These are phyloP conservation scores for Tineola bisselliella DNA, from an alignment of 2,888 invertebrate genomes.

Conservation along the genomic window DNA sequence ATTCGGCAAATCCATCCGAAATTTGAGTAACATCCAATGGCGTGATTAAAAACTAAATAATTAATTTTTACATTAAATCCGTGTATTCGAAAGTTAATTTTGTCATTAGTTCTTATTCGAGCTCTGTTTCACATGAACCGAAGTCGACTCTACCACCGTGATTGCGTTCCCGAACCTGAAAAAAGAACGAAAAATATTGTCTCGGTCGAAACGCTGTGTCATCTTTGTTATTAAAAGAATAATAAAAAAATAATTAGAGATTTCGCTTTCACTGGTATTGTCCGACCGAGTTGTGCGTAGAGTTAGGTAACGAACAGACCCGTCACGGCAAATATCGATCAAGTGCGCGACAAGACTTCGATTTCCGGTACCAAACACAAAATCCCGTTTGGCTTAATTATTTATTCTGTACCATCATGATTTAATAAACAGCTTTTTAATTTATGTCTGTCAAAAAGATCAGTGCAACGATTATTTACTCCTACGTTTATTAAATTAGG, in stretches of 20 bases:
- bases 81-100: conserved; percentile 32
- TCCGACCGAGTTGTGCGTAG: conserved; percentile 30
- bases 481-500: too few species aligned
- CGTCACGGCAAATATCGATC: conserved; percentile 47
- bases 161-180: conserved; percentile 5
- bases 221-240: conserved; percentile 41
- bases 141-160: conserved; percentile 31
- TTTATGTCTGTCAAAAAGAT: background rate
- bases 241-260: conserved; percentile 53
- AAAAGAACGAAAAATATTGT: background rate
- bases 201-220: conserved; percentile 41
- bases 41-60: background rate
- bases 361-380: conserved; percentile 25
- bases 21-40: background rate
- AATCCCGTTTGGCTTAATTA: conserved; percentile 6
- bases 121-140: conserved; percentile 30
- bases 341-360: conserved; percentile 43
- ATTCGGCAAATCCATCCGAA: background rate
- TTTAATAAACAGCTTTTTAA: conserved; percentile 11
- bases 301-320: conserved; percentile 50
- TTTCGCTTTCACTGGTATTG: conserved; percentile 58
- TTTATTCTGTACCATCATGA: conserved; percentile 4
- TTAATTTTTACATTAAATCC: background rate
- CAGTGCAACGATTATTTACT: background rate
- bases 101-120: conserved; percentile 34